Evolutionary conservation across 2,888 invertebrate genomes (phyloP), one percentile per base, ranked within the genome.

Genomic region (Harpalus rufipes): DNA sequence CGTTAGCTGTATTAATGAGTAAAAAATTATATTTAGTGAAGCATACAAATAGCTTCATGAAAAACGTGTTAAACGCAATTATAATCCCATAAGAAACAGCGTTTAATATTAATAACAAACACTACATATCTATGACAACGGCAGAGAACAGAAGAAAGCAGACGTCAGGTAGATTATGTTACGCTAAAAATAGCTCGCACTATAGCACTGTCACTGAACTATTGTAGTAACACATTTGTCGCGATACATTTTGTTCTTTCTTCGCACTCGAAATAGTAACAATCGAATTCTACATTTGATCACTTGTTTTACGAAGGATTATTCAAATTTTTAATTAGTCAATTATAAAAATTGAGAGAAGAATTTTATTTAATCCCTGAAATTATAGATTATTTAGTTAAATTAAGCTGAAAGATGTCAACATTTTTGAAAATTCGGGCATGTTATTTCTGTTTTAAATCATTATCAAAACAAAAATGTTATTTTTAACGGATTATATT

Each of bases 151-250:
- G 72, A 74, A 74, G 72, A 74, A 41, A 21, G 41, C 72, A 44
- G 72, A 51, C 44, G 72, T 41, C 72, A 74, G 72, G 72, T 74
- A 74, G 78, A 59, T 78, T 74, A 74, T 74, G 72, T 74, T 74
- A 74, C 72, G 41, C 83, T 83, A 72, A 83, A 83, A 83, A 83
- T 83, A 83, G 39, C 72, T 16, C 74, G 74, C 25, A 72, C 83
- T 74, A 74, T 83, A 83, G 59, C 61, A 39, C 59, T 76, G 72
- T 68, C 74, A 59, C 59, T 72, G 74, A 56, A 81, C 83, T 83
- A 83, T 83, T 83, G 83, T 83, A 83, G 83, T 83, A 74, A 83
- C 74, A 74, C 56, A 83, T 83, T 83, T 83, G 83, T 83, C 83
- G 68, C 39, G 74, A 72, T 82, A 83, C 74, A 74, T 83, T 83